Evolutionary conservation across 1,140 invertebrate genomes (phyloP), one percentile per base, ranked within the genome.

Genomic region (Ostrea edulis): DNA sequence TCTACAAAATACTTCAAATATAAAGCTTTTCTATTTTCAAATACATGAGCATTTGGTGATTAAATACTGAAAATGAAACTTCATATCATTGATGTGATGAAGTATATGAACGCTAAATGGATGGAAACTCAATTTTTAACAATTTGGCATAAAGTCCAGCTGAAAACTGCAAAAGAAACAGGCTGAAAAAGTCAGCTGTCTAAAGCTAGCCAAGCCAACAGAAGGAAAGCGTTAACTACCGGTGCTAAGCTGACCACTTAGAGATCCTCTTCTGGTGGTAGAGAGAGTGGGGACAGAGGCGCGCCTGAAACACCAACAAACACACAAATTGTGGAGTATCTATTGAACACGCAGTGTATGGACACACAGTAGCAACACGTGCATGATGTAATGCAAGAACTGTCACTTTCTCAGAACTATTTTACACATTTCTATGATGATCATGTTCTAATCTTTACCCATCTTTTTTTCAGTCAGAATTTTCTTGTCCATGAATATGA

Each of bases 201-300:
- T 77, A 77, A 62, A 77, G 68, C 68, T 77, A 77, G 68, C 68
- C 68, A 77, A 77, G 68, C 68, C 68, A 77, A 77, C 68, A 77
- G 68, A 77, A 29, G 22, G 68, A 77, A 77, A 77, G 68, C 68
- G 68, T 35, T 29, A 77, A 77, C 68, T 77, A 77, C 68, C 68
- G 3, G 68, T 77, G 68, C 25, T 25, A 35, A 77, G 68, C 68
- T 77, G 68, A 77, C 68, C 68, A 9, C 68, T 25, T 35, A 77
- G 11, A 11, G 68, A 77, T 77, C 68, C 68, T 77, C 68, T 77
- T 77, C 68, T 77, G 68, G 14, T 29, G 68, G 68, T 77, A 35
- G 68, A 77, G 25, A 77, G 25, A 14, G 68, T 77, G 25, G 68
- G 68, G 22, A 77, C 68, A 25, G 68, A 77, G 68, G 68, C 68